Evolutionary conservation across 2,797 vertebrate genomes (phyloP).

Genomic region (Semaprochilodus insignis): DNA sequence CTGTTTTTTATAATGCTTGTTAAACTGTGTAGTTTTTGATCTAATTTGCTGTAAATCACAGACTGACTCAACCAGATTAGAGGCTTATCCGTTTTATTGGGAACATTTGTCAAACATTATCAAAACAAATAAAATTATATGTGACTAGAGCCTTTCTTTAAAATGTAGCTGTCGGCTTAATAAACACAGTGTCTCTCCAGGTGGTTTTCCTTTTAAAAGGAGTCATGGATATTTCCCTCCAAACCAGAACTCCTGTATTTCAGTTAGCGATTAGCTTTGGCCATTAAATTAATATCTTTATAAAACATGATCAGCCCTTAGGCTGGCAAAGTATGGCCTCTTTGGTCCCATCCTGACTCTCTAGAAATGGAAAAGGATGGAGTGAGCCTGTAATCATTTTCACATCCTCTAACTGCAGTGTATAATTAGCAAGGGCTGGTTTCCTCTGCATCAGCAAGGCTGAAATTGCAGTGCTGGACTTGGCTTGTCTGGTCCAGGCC

Average conservation of each 20-base stretch:
- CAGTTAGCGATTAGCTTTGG: constrained; percentile 8
- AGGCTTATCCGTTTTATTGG: not conserved
- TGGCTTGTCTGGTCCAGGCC: constrained; percentile 51
- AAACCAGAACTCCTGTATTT: constrained; percentile 10
- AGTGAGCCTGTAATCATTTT: constrained; percentile 81
- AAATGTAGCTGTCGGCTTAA: not conserved
- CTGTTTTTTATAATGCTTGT: not conserved
- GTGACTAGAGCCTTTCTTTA: too few relatives aligned
- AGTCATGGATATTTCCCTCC: not conserved
- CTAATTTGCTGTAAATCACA: not conserved
- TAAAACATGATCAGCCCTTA: constrained; percentile 72
- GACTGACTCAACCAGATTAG: not conserved
- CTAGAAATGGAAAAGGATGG: constrained; percentile 79
- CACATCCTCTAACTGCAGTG: constrained; percentile 72
- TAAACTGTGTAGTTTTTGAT: not conserved
- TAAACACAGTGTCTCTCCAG: not conserved
- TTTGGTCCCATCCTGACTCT: constrained; percentile 67
- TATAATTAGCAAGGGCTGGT: constrained; percentile 82
- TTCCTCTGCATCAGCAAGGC: constrained; percentile 76
- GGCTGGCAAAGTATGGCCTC: constrained; percentile 67
- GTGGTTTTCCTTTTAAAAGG: not conserved
- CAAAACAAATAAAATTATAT: not conserved
- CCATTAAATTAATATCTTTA: constrained; percentile 14
- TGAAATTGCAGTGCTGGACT: constrained; percentile 78
- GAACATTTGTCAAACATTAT: not conserved